Evolutionary conservation across 2,888 invertebrate species (phyloP).

Genomic region (Eustalomyia histrio): DNA sequence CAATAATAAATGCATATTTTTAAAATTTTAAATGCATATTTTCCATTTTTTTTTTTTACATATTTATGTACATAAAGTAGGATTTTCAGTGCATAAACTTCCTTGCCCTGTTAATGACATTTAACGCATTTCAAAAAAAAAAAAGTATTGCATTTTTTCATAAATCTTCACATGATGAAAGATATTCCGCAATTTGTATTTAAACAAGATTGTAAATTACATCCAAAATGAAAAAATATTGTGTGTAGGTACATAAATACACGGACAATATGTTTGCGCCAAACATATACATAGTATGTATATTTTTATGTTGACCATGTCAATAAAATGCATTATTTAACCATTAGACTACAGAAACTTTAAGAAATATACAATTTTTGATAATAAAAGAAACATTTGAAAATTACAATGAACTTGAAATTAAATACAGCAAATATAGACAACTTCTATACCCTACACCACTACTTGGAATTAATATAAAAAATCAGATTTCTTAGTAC

Average conservation of each 20-base stretch:
- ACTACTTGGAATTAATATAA: no score
- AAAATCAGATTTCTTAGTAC: no score
- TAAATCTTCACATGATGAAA: conserved; percentile 25
- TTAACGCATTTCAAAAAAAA: conserved; percentile 1
- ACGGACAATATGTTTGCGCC: not conserved
- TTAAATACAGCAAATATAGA: conserved; percentile 17
- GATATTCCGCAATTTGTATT: conserved; percentile 21
- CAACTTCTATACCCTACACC: no score
- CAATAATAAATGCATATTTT: no score
- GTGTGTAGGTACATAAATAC: not conserved
- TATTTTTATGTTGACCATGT: not conserved
- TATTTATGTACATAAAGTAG: no score
- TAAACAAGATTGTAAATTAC: conserved; percentile 12
- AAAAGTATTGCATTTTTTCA: not conserved
- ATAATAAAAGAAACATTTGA: not conserved
- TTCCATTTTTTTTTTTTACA: no score
- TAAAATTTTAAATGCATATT: no score
- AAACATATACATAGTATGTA: not conserved
- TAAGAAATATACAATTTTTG: not conserved
- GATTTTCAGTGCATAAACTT: no score
- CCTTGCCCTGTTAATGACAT: no score
- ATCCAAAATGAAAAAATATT: not conserved
- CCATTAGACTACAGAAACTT: not conserved
- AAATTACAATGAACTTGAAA: conserved; percentile 32
- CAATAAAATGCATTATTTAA: conserved; percentile 1